These are phyloP conservation scores for Gonatopus flavifemur DNA, from an alignment of 1,140 invertebrate genomes.

Conservation along the genomic window DNA sequence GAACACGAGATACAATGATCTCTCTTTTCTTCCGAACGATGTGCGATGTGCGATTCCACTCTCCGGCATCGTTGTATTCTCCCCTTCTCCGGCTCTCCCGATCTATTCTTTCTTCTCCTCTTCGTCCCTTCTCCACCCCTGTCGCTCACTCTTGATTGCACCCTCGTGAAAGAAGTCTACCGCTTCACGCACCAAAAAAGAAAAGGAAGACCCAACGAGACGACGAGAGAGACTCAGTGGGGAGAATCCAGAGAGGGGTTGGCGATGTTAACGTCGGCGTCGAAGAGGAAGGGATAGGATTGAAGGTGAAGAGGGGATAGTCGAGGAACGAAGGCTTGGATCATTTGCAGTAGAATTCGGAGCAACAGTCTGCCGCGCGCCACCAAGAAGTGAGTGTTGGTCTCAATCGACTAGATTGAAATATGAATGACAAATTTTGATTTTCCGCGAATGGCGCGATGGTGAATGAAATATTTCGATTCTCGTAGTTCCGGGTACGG, in stretches of 20 bases:
- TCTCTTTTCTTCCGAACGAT: no score
- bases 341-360: conserved; percentile 23
- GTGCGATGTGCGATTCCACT: neutral
- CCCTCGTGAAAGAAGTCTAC: conserved; percentile 24
- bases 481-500: no score
- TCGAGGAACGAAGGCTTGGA: conserved; percentile 20
- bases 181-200: conserved; percentile 15
- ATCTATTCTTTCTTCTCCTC: neutral
- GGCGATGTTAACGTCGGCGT: neutral
- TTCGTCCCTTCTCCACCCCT: neutral
- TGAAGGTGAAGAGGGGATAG: conserved; percentile 11
- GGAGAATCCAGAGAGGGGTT: neutral
- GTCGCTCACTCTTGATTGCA: neutral
- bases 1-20: no score
- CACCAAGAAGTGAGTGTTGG: conserved; percentile 29
- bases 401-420: neutral
- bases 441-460: no score
- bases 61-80: neutral
- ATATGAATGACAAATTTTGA: no score
- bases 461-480: no score
- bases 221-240: neutral
- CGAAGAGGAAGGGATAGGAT: neutral
- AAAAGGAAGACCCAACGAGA: conserved; percentile 9
- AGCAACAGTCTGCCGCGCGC: conserved; percentile 55
- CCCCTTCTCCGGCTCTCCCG: conserved; percentile 13